Base-by-base conservation (phyloP, 2,113 vertebrate genomes). In the Gallinago jamesoni region DNA sequence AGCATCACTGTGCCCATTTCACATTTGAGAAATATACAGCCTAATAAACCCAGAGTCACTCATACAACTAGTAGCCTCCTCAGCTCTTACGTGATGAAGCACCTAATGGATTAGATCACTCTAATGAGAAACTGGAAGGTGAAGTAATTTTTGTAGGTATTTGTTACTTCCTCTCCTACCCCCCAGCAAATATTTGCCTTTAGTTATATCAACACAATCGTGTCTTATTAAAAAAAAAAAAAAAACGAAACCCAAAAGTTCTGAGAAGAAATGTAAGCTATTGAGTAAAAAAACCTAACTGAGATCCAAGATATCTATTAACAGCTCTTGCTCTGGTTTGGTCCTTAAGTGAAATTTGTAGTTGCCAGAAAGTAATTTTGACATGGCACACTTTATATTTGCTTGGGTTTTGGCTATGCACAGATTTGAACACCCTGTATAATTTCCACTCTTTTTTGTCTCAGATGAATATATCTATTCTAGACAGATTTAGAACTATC, bases 361-460 rank as follows among this genome's bases (percentile, higher is more conserved):
- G 14, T 7, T 62, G 7, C 12, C 23, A 57, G 10, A 2, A 69
- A 60, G 37, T 37, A 47, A 14, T 66, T 72, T 74, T 31, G 74
- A 12, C 8, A 8, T 27, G 9, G 11, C 12, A 1, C 37, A 31
- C 1, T 19, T 1, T 10, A 0, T 50, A n/a, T 41, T 85, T 91
- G 1, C 10, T 37, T 79, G 17, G 1, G 12, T 55, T 83, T 76
- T 11, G 50, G 9, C 15, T 35, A 1, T 55, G n/a, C 5, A 63
- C 1, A 21, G 7, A 10, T 73, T 22, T 55, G 24, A 84, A 30
- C 16, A 45, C 18, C 12, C 8, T 76, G 2, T 53, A 33, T 9
- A n/a, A 22, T 5, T 30, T 6, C 13, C 20, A 6, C 4, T 31
- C 4, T 19, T 33, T 35, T 78, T 92, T 31, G 2, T 35, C 19